phyloP scores from a whole-genome alignment of 2,888 invertebrate genomes.

The Drosophila mettleri region DNA sequence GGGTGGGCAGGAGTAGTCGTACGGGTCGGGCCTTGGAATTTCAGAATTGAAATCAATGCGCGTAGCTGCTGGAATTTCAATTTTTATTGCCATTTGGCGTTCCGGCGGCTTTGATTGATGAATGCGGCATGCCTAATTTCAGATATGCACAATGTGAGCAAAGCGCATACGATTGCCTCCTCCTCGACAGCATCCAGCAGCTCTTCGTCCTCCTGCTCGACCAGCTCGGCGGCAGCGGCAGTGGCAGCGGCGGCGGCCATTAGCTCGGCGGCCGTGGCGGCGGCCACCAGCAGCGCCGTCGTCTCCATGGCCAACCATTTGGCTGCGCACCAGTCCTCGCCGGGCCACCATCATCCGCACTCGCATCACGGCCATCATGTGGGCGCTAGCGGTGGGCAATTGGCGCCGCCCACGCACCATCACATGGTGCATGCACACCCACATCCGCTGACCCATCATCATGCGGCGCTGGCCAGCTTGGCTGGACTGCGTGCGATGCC shows the following conservation, averaged over 20 bases:
- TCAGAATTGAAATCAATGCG: slow-evolving; percentile 59
- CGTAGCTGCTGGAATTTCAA: slow-evolving; percentile 39
- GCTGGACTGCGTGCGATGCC: slow-evolving; percentile 75
- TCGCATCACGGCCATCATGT: slow-evolving; percentile 66
- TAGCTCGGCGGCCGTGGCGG: slow-evolving; percentile 63
- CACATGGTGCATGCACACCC: slow-evolving; percentile 72
- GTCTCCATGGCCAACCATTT: slow-evolving; percentile 70
- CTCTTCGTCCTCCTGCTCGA: slow-evolving; percentile 72
- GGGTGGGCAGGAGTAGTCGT: not conserved
- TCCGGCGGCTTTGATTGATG: slow-evolving; percentile 69
- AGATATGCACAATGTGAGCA: slow-evolving; percentile 71
- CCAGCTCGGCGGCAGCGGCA: slow-evolving; percentile 66
- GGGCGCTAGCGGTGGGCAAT: slow-evolving; percentile 36
- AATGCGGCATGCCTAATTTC: slow-evolving; percentile 61
- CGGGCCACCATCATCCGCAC: slow-evolving; percentile 55
- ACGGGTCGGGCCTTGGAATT: slow-evolving; percentile 14
- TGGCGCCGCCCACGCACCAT: slow-evolving; percentile 60
- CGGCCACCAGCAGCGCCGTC: slow-evolving; percentile 61
- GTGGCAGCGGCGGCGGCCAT: slow-evolving; percentile 63
- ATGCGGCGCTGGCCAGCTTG: slow-evolving; percentile 76
- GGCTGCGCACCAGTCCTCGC: slow-evolving; percentile 63
- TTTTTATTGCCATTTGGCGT: slow-evolving; percentile 59
- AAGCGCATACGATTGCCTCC: slow-evolving; percentile 66
- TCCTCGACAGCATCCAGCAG: slow-evolving; percentile 72
- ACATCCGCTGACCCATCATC: slow-evolving; percentile 77